A percentile compares a stretch with the other conserved stretches of the same genome.
phyloP scores from a whole-genome alignment of 23 tunicate genomes.

The Botrylloides violaceus region DNA sequence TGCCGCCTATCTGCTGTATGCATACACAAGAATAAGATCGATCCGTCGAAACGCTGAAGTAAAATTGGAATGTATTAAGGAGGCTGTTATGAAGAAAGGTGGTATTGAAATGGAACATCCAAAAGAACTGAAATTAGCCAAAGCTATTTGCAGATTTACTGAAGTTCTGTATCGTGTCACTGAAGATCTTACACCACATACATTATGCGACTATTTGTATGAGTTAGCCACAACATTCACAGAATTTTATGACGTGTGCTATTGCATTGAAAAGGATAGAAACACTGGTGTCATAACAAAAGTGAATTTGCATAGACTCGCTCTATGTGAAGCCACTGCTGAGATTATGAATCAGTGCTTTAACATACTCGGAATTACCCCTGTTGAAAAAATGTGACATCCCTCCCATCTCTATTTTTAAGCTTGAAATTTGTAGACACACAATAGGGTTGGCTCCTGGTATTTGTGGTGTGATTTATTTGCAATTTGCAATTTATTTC shows the following conservation, averaged over 20 bases:
- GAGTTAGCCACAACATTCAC: slow-evolving; percentile 70
- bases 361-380: slow-evolving; percentile 53
- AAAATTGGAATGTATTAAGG: slow-evolving; percentile 28
- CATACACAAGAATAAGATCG: slow-evolving; percentile 84
- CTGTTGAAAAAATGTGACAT: slow-evolving; percentile 76
- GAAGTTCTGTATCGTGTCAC: slow-evolving; percentile 70
- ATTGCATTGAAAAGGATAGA: slow-evolving; percentile 81
- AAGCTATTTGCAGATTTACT: slow-evolving; percentile 45
- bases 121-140: slow-evolving; percentile 71
- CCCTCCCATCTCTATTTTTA: too few relatives aligned
- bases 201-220: slow-evolving; percentile 77
- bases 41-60: slow-evolving; percentile 55
- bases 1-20: slow-evolving; percentile 85
- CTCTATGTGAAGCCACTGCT: slow-evolving; percentile 71
- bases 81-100: slow-evolving; percentile 41
- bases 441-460: too few relatives aligned
- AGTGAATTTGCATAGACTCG: slow-evolving; percentile 46
- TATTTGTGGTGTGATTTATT: too few relatives aligned
- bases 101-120: slow-evolving; percentile 59
- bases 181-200: slow-evolving; percentile 61
- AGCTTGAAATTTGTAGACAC: too few relatives aligned
- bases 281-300: slow-evolving; percentile 52
- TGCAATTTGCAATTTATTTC: too few relatives aligned
- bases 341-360: slow-evolving; percentile 60
- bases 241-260: slow-evolving; percentile 87